Evolutionary conservation across 92 coral and sea anemone genomes (phyloP), one percentile per base, ranked within the genome.

Genomic region (Zoanthus solanderi): DNA sequence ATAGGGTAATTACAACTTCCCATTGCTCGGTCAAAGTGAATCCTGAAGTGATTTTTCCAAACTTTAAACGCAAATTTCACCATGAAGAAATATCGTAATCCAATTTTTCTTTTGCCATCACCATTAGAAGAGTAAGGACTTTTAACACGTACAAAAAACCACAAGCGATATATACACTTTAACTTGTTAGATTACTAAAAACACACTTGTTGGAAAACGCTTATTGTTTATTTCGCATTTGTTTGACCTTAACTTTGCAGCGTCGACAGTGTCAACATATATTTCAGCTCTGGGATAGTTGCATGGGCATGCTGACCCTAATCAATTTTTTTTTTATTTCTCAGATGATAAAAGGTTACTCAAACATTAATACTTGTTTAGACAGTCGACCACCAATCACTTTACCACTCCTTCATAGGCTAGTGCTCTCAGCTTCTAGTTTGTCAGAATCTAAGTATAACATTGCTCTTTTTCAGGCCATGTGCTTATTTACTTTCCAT

Each of bases 251-350:
- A 12, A 78, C 37, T 93, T 90, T 83, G 95, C 93, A 2, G 84
- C 93, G 7, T 88, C 90, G 28, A 93, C 90, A 18, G 93, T 88
- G 1, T 65, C 68, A 44, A 88, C 90, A 1, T 89, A 88, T 69
- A 16, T 88, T 30, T 85, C 93, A 1, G 86, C 90, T 16, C 69
- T 90, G 6, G 92, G 93, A 9, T 90, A 75, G 61, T 78, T 84
- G 11, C 68, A 50, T 11, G 56, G 56, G 56, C 56, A 50, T 46
- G 68, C 84, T 61, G 90, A 86, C 60, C 83, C 93, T 18, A 47
- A 77, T 17, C 23, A 86, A 83, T 16, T 79, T 61, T 46, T 89
- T 87, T 87, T 88, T 54, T 52, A 78, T 90, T 72, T 23, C 77
- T 0, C 89, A 84, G 71, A 87, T 90, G 80, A 71, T 83, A 18